Percentiles rank a stretch among this genome's conserved stretches.
phyloP scores from a whole-genome alignment of 1,140 invertebrate species.

The Pseudomyrmex concolor region DNA sequence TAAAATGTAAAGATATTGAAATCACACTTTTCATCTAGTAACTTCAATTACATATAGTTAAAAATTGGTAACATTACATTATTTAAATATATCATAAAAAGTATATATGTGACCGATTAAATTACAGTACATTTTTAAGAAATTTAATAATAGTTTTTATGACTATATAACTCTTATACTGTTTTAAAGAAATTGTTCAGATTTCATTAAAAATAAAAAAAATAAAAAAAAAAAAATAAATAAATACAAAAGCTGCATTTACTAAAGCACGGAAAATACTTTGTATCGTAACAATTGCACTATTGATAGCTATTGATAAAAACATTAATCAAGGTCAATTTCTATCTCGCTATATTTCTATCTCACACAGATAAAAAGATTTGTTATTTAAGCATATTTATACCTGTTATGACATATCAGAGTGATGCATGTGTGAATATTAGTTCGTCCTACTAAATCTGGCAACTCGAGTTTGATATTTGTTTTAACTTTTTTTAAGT shows the following conservation, averaged over 20 bases:
- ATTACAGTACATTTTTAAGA: conserved; percentile 33
- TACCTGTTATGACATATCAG: conserved; percentile 24
- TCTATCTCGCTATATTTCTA: conserved; percentile 8
- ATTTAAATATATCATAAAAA: conserved; percentile 46
- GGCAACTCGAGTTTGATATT: conserved; percentile 59
- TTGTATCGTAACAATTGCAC: background rate
- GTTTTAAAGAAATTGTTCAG: conserved; percentile 18
- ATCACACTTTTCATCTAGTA: conserved; percentile 24
- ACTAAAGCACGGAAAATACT: conserved; percentile 3
- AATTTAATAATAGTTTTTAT: conserved; percentile 39
- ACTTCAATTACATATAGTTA: conserved; percentile 32
- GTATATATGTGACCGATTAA: conserved; percentile 27
- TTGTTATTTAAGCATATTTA: conserved; percentile 6
- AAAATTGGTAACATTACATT: conserved; percentile 37
- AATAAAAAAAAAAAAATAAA: background rate
- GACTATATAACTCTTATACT: background rate
- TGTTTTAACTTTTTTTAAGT: too few species aligned
- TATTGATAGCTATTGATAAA: conserved; percentile 8
- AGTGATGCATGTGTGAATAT: conserved; percentile 42
- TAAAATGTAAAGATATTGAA: conserved; percentile 18
- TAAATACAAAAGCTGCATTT: background rate
- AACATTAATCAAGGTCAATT: conserved; percentile 18
- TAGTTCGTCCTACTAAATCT: conserved; percentile 63
- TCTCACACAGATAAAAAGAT: conserved; percentile 25
- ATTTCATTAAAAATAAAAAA: conserved; percentile 17